Conservation (phyloP, 2,888 invertebrate genomes). For the Trisateles emortualis region DNA sequence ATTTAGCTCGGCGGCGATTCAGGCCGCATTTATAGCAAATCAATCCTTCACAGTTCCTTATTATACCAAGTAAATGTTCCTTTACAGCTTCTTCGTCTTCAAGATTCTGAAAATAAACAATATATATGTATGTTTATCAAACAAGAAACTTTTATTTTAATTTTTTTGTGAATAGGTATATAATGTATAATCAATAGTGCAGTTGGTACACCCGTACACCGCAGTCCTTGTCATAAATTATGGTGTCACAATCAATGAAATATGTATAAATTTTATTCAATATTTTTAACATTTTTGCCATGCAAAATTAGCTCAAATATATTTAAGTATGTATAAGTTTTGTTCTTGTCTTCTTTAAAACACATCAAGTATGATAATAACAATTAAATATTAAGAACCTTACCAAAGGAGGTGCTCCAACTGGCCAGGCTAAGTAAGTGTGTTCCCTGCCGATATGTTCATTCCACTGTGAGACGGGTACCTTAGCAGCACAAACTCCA, state of each 20-base stretch:
- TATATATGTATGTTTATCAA: not conserved
- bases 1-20: slow-evolving; percentile 33
- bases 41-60: slow-evolving; percentile 40
- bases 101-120: slow-evolving; percentile 27
- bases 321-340: no score
- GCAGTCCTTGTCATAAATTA: no score
- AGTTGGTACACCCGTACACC: no score
- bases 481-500: slow-evolving; percentile 70
- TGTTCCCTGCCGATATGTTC: slow-evolving; percentile 83
- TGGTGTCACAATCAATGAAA: no score
- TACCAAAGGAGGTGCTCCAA: slow-evolving; percentile 83
- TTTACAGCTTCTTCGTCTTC: slow-evolving; percentile 45
- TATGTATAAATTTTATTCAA: no score
- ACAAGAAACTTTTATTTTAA: not conserved
- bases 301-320: no score
- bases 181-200: no score
- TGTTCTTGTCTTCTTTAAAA: no score
- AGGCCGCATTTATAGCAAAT: slow-evolving; percentile 52
- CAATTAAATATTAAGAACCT: no score
- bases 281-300: no score
- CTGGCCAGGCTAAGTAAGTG: slow-evolving; percentile 87
- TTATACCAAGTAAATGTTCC: slow-evolving; percentile 50
- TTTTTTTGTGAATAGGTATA: no score
- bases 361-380: not conserved
- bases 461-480: slow-evolving; percentile 72